These are phyloP conservation scores for Pteropus rufus DNA, from an alignment of 2,797 vertebrate species.

Conservation along the genomic window DNA sequence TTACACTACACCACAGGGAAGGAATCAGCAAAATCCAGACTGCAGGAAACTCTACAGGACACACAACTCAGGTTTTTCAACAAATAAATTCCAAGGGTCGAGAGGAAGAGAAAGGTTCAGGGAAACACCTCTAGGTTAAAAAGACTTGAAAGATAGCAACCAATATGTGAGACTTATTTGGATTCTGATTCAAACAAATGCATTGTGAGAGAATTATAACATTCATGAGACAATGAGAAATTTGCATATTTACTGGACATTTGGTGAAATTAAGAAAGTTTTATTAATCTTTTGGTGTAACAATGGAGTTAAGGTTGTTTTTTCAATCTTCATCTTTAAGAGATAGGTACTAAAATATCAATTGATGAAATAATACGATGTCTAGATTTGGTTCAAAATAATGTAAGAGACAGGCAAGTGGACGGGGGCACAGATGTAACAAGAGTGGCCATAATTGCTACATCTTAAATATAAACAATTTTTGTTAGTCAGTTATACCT, in stretches of 20 bases:
- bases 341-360: background rate
- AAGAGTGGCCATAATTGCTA: background rate
- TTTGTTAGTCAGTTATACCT: background rate
- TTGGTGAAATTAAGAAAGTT: background rate
- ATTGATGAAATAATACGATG: background rate
- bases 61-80: background rate
- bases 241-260: background rate
- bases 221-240: background rate
- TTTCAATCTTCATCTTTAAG: background rate
- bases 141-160: background rate
- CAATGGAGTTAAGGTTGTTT: background rate
- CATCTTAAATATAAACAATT: background rate
- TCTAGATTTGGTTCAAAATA: background rate
- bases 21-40: background rate
- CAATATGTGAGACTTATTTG: background rate
- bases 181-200: background rate
- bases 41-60: background rate
- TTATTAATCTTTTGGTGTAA: background rate
- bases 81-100: too few species aligned
- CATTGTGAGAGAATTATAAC: background rate
- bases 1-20: background rate
- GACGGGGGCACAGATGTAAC: background rate
- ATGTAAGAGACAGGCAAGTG: too few species aligned
- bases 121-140: background rate
- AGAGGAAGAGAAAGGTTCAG: background rate